Base-by-base conservation (phyloP, 2,888 invertebrate species). In the Bedellia somnulentella region DNA sequence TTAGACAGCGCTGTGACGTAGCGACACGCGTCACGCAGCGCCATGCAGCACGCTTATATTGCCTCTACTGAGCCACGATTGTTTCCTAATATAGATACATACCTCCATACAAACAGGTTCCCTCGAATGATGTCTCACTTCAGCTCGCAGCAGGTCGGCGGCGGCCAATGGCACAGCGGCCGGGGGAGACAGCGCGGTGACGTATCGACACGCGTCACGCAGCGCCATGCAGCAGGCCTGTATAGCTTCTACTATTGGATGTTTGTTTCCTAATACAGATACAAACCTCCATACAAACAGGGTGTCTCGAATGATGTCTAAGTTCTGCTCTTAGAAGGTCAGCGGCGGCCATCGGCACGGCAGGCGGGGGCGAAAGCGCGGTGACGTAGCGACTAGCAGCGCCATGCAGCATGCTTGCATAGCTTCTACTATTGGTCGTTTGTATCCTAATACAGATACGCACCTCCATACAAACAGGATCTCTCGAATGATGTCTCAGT, bases 291-390 rank as follows among this genome's bases (percentile, higher is more conserved):
- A 18, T 9, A 18, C 18, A n/a, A n/a, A 81, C 9, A 2, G 49
- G 42, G 16, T 53, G 46, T n/a, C 45, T 39, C 9, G 39, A 40
- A 39, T 57, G 60, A 3, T 45, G 52, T 4, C 34, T 32, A 2
- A 71, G 47, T 44, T 70, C 71, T 5, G 48, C 52, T 14, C 57
- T 52, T 37, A 68, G 44, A 35, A 85, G 64, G 61, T 91, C 89
- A 13, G 93, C 80, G n/a, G 82, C 81, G 33, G 86, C 85, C 35
- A 89, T 80, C 0, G 93, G 93, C 30, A 92, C 63, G 70, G 87
- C 86, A 33, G 52, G 48, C 21, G 47, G 45, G 21, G 86, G 73
- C n/a, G n/a, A n/a, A n/a, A n/a, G n/a, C 1, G 89, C 89, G 28
- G 88, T 50, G 64, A 27, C 21, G 5, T 12, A 15, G n/a, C 5